phyloP scores from a whole-genome alignment of 2,888 invertebrate species.

The Tetragonula carbonaria region DNA sequence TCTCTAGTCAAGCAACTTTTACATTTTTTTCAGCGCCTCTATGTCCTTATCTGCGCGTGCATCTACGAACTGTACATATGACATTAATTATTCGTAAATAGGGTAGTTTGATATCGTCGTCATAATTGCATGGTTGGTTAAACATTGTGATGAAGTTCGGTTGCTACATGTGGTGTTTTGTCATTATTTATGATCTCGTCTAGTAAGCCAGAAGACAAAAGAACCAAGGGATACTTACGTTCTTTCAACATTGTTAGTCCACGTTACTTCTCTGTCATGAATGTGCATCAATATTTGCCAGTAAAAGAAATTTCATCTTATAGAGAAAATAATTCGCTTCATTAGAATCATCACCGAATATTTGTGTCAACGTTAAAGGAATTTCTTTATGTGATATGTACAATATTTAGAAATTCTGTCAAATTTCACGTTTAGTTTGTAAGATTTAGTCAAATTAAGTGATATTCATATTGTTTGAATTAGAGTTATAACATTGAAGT shows the following conservation, averaged over 20 bases:
- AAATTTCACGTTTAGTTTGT: background rate
- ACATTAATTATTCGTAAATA: too few species aligned
- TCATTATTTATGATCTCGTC: background rate
- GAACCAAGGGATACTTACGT: background rate
- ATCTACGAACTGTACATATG: too few species aligned
- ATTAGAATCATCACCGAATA: too few species aligned
- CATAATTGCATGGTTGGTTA: too few species aligned
- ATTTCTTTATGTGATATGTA: too few species aligned
- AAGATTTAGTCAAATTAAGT: too few species aligned
- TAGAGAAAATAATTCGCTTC: background rate
- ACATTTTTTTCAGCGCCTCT: slow-evolving; percentile 25
- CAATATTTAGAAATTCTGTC: background rate
- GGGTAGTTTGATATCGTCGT: too few species aligned
- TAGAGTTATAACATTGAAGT: too few species aligned
- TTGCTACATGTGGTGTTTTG: background rate
- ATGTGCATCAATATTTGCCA: background rate
- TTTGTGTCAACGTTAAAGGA: too few species aligned
- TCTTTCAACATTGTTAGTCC: background rate
- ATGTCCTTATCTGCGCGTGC: slow-evolving; percentile 16
- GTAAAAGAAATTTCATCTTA: background rate
- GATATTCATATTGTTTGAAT: too few species aligned
- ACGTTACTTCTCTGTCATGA: background rate
- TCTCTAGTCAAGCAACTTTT: slow-evolving; percentile 2
- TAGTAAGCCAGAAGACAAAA: background rate
- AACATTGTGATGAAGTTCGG: too few species aligned